These are phyloP conservation scores for Aphaenogaster ashmeadi DNA, from an alignment of 1,140 invertebrate genomes.

Conservation along the genomic window DNA sequence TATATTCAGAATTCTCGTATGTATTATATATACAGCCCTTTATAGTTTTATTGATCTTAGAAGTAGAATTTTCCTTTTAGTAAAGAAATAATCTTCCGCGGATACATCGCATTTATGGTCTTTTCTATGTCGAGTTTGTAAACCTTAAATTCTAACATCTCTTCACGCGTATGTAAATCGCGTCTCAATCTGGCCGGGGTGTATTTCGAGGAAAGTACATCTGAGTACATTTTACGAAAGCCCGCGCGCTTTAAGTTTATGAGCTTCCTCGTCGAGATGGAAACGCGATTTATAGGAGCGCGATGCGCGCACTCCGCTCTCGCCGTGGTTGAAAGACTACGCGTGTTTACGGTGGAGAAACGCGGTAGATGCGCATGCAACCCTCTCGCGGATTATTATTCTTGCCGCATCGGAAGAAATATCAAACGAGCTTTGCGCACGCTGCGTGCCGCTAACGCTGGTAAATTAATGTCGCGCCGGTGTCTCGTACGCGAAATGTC, in stretches of 20 bases:
- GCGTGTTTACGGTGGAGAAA: conserved; percentile 22
- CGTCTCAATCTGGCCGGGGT: conserved; percentile 35
- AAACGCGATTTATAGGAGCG: conserved; percentile 59
- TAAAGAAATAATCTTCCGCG: background rate
- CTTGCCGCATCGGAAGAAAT: conserved; percentile 59
- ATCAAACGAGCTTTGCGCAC: conserved; percentile 56
- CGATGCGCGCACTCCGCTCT: conserved; percentile 17
- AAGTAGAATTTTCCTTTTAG: background rate
- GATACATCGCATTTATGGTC: background rate
- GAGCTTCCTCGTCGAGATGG: conserved; percentile 58
- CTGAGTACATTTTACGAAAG: conserved; percentile 42
- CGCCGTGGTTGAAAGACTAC: conserved; percentile 40
- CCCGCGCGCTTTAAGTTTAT: conserved; percentile 60
- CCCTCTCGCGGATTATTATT: conserved; percentile 56
- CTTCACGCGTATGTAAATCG: conserved; percentile 54
- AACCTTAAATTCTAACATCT: conserved; percentile 51
- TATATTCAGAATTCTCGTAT: background rate
- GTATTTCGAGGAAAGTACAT: conserved; percentile 48
- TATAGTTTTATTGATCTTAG: background rate
- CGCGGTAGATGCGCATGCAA: conserved; percentile 25
- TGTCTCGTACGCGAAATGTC: conserved; percentile 55
- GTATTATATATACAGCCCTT: background rate
- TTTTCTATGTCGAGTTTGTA: background rate
- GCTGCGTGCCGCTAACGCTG: conserved; percentile 40
- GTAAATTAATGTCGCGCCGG: conserved; percentile 57